Conservation (phyloP, 2,797 vertebrate genomes). For the Poeciliopsis gracilis region DNA sequence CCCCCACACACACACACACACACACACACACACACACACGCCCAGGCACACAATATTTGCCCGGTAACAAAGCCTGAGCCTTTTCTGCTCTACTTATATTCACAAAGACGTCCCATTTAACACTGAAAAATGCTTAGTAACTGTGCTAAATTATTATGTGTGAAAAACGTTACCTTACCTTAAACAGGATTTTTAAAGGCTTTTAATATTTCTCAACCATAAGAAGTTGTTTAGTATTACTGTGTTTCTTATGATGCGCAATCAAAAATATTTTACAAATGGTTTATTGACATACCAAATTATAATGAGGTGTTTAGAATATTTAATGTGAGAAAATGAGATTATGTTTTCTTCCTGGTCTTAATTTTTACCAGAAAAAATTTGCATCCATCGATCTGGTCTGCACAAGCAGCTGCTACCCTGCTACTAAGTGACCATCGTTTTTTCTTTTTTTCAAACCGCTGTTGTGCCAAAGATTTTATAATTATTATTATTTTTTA, state of each 20-base stretch:
- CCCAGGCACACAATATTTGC: not conserved
- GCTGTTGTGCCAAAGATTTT: not conserved
- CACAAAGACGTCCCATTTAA: not conserved
- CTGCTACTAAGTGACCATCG: not conserved
- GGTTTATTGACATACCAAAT: not conserved
- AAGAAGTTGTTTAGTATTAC: not conserved
- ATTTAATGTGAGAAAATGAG: not conserved
- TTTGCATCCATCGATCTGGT: not conserved
- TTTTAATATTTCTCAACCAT: not conserved
- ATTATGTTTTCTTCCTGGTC: not conserved
- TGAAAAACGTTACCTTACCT: too few species aligned
- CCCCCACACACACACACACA: too few species aligned
- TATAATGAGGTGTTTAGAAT: not conserved
- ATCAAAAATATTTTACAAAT: not conserved
- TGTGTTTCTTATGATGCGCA: not conserved
- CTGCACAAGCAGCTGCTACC: not conserved
- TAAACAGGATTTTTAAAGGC: not conserved
- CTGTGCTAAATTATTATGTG: not conserved
- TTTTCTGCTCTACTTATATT: not conserved
- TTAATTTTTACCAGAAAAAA: not conserved
- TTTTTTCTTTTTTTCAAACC: not conserved
- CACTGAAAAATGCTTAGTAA: not conserved
- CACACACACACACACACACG: too few species aligned
- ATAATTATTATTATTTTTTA: too few species aligned
- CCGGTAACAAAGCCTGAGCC: slow-evolving; percentile 1